A percentile compares a stretch with the other conserved stretches of the same genome.
Conservation (phyloP, 2,113 vertebrate genomes). For the Toxotes chatareus region DNA sequence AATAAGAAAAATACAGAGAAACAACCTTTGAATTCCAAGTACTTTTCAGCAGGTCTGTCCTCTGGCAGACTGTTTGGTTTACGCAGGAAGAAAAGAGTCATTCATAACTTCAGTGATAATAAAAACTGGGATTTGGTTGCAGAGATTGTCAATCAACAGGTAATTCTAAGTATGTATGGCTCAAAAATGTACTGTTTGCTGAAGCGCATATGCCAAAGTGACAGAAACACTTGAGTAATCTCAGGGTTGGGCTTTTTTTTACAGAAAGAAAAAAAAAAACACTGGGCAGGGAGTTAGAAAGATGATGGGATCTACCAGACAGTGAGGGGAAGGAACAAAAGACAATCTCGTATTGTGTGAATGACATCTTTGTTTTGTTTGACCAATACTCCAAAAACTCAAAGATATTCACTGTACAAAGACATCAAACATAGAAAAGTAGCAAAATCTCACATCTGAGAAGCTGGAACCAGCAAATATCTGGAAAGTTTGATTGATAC, state of each 20-base stretch:
- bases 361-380: not conserved
- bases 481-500: not conserved
- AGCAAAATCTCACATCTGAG: not conserved
- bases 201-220: not conserved
- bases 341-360: not conserved
- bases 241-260: constrained; percentile 1
- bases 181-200: not conserved
- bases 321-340: not conserved
- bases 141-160: not conserved
- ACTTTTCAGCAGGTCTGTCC: not conserved
- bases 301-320: not conserved
- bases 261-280: not conserved
- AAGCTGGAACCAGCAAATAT: not conserved
- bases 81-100: not conserved
- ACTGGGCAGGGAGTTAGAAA: not conserved
- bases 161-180: not conserved
- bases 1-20: not conserved
- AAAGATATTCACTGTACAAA: not conserved
- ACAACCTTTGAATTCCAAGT: not conserved
- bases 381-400: not conserved
- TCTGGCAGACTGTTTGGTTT: not conserved
- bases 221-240: not conserved
- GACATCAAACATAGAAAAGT: not conserved
- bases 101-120: not conserved
- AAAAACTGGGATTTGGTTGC: not conserved